Base-by-base conservation (phyloP, 2,797 vertebrate genomes). In the Oryzias sinensis region DNA sequence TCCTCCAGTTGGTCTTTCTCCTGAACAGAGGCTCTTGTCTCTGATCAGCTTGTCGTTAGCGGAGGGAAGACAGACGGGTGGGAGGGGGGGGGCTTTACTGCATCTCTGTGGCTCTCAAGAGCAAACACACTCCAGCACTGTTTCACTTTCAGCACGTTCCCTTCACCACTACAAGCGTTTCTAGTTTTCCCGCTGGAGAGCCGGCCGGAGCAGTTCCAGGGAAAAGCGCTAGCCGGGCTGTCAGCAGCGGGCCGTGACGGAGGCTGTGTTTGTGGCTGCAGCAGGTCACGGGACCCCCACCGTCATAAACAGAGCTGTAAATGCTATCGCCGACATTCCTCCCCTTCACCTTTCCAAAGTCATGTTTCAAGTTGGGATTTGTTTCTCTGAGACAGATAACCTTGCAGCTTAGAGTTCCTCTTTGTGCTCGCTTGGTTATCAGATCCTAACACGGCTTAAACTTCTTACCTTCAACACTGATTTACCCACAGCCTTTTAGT, bases 71-170 rank as follows among this genome's bases (percentile, higher is more conserved):
- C 45, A 25, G 51, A 40, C 49, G 68, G 68, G 56, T 61, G 65
- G 70, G 68, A 62, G 77, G 80, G 81, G 76, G 83, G 17, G 58
- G 68, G 70, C 73, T 80, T 77, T 84, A 69, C 78, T 81, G 72
- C 79, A 74, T 52, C 62, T 61, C 59, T 58, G 59, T 68, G 49
- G 55, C 68, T 67, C 66, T 56, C 63, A 44, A n/a, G 60, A 62
- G 58, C 59, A 56, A 76, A 71, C 65, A 55, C 43, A 16, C 59
- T 64, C 13, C 52, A 64, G 25, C 72, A 51, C 20, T 45, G 22
- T 49, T 45, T 56, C n/a, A 1, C 49, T 47, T 67, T 51, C 41
- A 4, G 42, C 17, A 0, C 1, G 25, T 47, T 67, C 51, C 16
- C 18, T 44, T 33, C 7, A 22, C 5, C 43, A 3, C n/a, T 20